Base-by-base conservation (phyloP, 2,888 invertebrate species). In the Branchipolynoe longqiensis region DNA sequence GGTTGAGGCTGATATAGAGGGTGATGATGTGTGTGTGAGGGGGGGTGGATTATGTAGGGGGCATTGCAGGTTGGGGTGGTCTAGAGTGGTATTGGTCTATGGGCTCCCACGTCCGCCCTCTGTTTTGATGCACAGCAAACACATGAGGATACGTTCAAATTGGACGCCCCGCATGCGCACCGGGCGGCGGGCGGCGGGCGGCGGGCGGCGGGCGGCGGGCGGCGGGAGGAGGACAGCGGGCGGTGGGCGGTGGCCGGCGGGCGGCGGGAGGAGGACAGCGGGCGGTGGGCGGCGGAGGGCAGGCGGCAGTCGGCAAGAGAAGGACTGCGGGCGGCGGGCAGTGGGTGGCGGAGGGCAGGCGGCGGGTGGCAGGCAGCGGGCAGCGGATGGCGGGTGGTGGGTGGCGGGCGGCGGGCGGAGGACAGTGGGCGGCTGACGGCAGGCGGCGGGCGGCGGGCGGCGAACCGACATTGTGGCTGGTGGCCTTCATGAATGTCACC, bases 111-210 rank as follows among this genome's bases (percentile, higher is more conserved):
- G 78, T 28, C 2, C 78, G 8, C 48, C 48, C 78, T 48, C 48
- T 78, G 78, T 78, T 78, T 78, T 78, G 78, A 78, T 78, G 78
- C 78, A 78, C 78, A 78, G 78, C 78, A 78, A 78, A 78, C 54
- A 78, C 78, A 78, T 78, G 78, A 48, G 48, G 78, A 78, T 78
- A 78, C 78, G 48, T 78, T 78, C 78, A 78, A 78, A 78, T 78
- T 78, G 78, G 78, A 78, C 31, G 54, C 25, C 36, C 28, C 48
- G 41, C 78, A 78, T 78, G 78, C 78, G 54, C 28, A 25, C 14
- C 62, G 31, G 33, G 8, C 78, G 41, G 14, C 28, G 6, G 48
- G 28, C 48, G 2, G 36, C 36, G 36, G 69, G 69, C 62, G 62
- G n/a, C 62, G 31, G 33, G 8, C 78, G 41, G 14, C 28, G 6